A percentile compares a stretch with the other conserved stretches of the same genome.
These are phyloP conservation scores for Goniozus legneri DNA, from an alignment of 1,140 invertebrate species.

Conservation along the genomic window DNA sequence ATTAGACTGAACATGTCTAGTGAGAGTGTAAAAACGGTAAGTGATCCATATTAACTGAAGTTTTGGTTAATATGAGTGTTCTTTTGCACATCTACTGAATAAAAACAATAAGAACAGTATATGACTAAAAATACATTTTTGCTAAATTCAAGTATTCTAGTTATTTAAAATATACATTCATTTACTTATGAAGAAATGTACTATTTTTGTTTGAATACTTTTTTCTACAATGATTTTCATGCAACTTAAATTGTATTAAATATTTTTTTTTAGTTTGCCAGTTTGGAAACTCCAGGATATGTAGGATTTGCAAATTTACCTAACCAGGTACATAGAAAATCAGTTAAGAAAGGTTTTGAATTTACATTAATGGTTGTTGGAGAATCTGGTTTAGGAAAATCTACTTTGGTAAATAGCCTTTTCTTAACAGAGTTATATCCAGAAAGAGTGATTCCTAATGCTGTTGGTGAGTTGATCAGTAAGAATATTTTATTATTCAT, in stretches of 20 bases:
- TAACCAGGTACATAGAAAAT: conserved; percentile 94
- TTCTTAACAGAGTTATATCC: conserved; percentile 95
- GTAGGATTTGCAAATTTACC: conserved; percentile 92
- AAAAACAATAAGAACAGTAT: too few species aligned
- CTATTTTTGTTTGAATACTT: too few species aligned
- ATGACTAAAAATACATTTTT: too few species aligned
- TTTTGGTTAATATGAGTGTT: too few species aligned
- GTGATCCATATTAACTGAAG: too few species aligned
- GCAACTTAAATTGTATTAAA: too few species aligned
- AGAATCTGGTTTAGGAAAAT: conserved; percentile 96
- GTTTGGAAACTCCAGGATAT: conserved; percentile 80
- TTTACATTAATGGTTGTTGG: conserved; percentile 98
- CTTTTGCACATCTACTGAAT: too few species aligned
- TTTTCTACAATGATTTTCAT: too few species aligned
- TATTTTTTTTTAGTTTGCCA: conserved; percentile 63
- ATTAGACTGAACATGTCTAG: conserved; percentile 38
- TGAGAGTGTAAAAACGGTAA: conserved; percentile 49
- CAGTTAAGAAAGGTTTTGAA: conserved; percentile 97
- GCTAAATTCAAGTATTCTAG: too few species aligned
- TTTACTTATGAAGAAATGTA: too few species aligned
- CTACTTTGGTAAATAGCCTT: conserved; percentile 96
- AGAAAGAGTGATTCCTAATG: conserved; percentile 82
- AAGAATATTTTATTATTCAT: background rate
- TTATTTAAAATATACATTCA: too few species aligned
- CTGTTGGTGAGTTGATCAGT: conserved; percentile 63